These are phyloP conservation scores for Dendronephthya gigantea DNA, from an alignment of 64 coral and sea anemone genomes.

Conservation along the genomic window DNA sequence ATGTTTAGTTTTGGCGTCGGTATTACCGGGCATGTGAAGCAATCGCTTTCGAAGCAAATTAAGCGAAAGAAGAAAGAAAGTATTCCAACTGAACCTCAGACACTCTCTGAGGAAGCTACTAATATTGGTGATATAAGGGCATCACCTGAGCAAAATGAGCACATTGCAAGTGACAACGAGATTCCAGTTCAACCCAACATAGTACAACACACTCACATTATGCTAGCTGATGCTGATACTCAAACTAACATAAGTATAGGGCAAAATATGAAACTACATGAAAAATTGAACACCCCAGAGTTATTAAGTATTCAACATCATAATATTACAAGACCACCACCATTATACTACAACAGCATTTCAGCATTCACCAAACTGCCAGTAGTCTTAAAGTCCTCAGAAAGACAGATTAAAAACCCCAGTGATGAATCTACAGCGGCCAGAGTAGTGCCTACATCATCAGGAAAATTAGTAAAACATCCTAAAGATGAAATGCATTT, in stretches of 20 bases:
- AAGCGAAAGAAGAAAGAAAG: neutral
- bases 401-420: too few species aligned
- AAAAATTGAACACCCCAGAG: neutral
- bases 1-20: constrained; percentile 29
- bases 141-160: neutral
- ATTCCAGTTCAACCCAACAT: neutral
- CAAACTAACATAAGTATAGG: neutral
- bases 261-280: neutral
- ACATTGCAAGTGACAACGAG: neutral
- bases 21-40: neutral
- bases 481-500: neutral
- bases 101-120: neutral
- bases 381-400: neutral
- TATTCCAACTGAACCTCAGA: neutral
- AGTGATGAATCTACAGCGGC: too few species aligned
- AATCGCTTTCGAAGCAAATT: neutral
- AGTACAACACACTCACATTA: neutral
- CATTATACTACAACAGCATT: neutral
- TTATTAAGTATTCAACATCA: neutral
- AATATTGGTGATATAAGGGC: neutral
- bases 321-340: neutral
- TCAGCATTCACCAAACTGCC: neutral
- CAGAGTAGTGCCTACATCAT: too few species aligned
- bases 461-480: neutral
- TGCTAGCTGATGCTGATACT: neutral